Conservation (phyloP, 1,140 invertebrate species). For the Diorhabda elongata region DNA sequence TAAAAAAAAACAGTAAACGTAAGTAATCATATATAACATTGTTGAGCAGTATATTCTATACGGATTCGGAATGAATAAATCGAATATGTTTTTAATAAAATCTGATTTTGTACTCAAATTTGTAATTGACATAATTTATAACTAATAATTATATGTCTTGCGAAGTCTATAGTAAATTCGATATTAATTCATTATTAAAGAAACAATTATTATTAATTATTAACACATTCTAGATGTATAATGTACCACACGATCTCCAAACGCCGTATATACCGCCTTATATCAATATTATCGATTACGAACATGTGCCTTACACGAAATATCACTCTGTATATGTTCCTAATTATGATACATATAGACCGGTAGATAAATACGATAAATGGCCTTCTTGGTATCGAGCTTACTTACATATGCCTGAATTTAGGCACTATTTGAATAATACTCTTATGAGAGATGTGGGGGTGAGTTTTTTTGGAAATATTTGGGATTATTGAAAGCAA, state of each 20-base stretch:
- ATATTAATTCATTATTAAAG: too few relatives aligned
- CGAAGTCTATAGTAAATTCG: too few relatives aligned
- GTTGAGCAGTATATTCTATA: too few relatives aligned
- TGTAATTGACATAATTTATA: too few relatives aligned
- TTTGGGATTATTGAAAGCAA: background rate
- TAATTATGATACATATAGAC: constrained; percentile 26
- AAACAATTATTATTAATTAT: too few relatives aligned
- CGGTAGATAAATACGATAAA: constrained; percentile 26
- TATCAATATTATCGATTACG: constrained; percentile 22
- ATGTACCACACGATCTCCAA: constrained; percentile 23
- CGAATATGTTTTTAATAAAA: too few relatives aligned
- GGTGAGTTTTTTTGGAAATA: constrained; percentile 20
- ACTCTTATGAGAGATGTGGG: constrained; percentile 27
- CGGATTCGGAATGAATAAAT: too few relatives aligned
- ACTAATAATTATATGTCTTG: too few relatives aligned
- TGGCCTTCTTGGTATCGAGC: constrained; percentile 28
- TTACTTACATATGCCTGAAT: constrained; percentile 21
- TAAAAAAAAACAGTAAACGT: too few relatives aligned
- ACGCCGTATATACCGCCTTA: constrained; percentile 17
- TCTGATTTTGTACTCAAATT: too few relatives aligned
- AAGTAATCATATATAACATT: too few relatives aligned
- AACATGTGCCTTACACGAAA: constrained; percentile 28
- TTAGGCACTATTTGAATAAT: constrained; percentile 28
- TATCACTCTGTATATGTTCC: constrained; percentile 27
- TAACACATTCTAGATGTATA: constrained; percentile 5